phyloP scores from a whole-genome alignment of 1,140 invertebrate species.

The Hyposmocoma kahamanoa region DNA sequence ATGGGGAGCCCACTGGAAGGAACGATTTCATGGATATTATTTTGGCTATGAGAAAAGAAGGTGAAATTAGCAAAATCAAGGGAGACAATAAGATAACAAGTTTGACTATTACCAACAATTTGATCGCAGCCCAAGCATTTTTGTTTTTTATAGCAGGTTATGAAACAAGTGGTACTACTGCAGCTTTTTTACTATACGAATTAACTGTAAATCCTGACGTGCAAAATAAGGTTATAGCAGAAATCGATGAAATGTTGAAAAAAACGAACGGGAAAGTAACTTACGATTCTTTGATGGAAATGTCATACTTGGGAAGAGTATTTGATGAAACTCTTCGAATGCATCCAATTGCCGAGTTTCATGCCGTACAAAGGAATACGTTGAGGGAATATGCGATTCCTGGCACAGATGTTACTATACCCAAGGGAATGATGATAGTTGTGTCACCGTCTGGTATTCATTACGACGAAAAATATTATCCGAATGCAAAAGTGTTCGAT shows the following conservation, averaged over 20 bases:
- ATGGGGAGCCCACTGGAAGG: conserved; percentile 16
- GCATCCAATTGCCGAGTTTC: conserved; percentile 74
- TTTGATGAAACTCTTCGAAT: conserved; percentile 74
- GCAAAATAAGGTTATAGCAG: conserved; percentile 49
- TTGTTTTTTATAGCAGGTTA: conserved; percentile 50
- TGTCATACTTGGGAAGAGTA: conserved; percentile 54
- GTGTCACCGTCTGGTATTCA: conserved; percentile 26
- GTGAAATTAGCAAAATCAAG: conserved; percentile 15
- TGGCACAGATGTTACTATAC: conserved; percentile 60
- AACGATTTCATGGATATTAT: conserved; percentile 40
- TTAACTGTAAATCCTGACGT: conserved; percentile 43
- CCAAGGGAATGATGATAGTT: conserved; percentile 43
- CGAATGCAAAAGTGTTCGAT: conserved; percentile 73
- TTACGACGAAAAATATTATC: conserved; percentile 25
- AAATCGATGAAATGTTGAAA: conserved; percentile 50
- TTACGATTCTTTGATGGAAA: conserved; percentile 50
- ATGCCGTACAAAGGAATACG: conserved; percentile 69
- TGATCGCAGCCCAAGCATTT: conserved; percentile 49
- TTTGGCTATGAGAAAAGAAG: conserved; percentile 42
- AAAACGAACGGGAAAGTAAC: conserved; percentile 44
- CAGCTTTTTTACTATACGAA: conserved; percentile 41
- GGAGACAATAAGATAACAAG: conserved; percentile 5
- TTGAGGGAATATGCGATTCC: conserved; percentile 71
- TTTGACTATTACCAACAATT: conserved; percentile 26
- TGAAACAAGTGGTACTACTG: conserved; percentile 33